Base-by-base conservation (phyloP, 2,113 vertebrate genomes). In the Scytalopus superciliaris region DNA sequence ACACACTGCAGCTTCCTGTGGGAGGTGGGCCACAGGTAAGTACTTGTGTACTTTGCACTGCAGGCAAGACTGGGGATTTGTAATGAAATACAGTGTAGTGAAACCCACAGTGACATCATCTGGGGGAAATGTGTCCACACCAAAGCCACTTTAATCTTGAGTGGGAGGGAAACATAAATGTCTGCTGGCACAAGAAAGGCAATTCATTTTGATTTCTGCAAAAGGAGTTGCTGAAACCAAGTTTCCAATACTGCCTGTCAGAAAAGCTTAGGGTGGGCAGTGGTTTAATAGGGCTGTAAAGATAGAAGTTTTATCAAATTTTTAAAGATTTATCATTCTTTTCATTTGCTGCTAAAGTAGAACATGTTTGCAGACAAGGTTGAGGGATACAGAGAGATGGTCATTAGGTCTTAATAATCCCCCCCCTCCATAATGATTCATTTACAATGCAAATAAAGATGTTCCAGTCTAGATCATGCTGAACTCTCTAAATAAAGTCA, bases 1-100 rank as follows among this genome's bases (percentile, higher is more conserved):
- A 7, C 7, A 1, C 0, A 0, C 33, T 77, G 39, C n/a, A 2
- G 7, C 53, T 56, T 12, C 17, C 1, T 19, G 49, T 25, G 87
- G n/a, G 31, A 73, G 47, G 59, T 15, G 60, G 15, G 42, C 31
- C 68, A 18, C 1, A 0, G 21, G 18, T 8, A 24, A 52, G 64
- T 17, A 19, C 7, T 8, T 1, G 1, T 1, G 3, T 19, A 0
- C 30, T 72, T 44, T 30, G 52, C 3, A 1, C 56, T 47, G 23
- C 1, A 1, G 16, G 39, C 31, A 42, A 56, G 47, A 14, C 52
- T 55, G 47, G 25, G 15, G 4, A 0, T 28, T 31, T 79, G 14
- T 7, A 50, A 28, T 30, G 69, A 49, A 60, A 63, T 15, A 66
- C 0, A 67, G 17, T 27, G 21, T 0, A 23, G 40, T 13, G 60